phyloP scores from a whole-genome alignment of 1,140 invertebrate genomes.

The Rhynchophorus ferrugineus region DNA sequence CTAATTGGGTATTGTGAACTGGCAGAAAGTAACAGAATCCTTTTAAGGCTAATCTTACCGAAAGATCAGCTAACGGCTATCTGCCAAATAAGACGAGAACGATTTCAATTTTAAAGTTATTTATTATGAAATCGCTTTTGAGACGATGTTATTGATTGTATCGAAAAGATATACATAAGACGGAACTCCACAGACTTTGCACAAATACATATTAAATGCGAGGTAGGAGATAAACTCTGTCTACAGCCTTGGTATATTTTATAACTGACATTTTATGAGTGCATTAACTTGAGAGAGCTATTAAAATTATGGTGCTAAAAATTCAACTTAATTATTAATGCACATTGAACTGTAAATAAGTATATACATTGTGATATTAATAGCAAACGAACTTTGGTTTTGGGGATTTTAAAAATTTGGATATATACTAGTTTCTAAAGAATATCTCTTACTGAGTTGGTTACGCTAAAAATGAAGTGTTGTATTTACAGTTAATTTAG shows the following conservation, averaged over 20 bases:
- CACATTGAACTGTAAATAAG: too few relatives aligned
- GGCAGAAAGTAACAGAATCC: neutral
- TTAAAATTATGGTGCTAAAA: neutral
- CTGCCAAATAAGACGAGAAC: neutral
- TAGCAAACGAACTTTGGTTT: too few relatives aligned
- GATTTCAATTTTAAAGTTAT: neutral
- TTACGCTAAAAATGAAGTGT: too few relatives aligned
- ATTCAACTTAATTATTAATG: too few relatives aligned
- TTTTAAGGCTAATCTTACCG: neutral
- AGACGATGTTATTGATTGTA: neutral
- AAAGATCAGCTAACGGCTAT: neutral
- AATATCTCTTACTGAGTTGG: too few relatives aligned
- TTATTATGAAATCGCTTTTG: neutral
- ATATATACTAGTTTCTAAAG: too few relatives aligned
- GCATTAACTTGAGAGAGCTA: neutral
- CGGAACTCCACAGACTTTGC: neutral
- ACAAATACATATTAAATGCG: neutral
- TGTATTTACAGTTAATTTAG: too few relatives aligned
- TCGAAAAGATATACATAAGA: neutral
- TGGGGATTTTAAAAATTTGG: too few relatives aligned
- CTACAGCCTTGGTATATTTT: slow-evolving; percentile 3
- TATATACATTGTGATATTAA: too few relatives aligned
- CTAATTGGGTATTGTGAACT: too few relatives aligned
- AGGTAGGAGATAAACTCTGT: neutral
- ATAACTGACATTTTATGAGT: slow-evolving; percentile 2